These are phyloP conservation scores for Montifringilla adamsi DNA, from an alignment of 2,113 vertebrate species.

Conservation along the genomic window DNA sequence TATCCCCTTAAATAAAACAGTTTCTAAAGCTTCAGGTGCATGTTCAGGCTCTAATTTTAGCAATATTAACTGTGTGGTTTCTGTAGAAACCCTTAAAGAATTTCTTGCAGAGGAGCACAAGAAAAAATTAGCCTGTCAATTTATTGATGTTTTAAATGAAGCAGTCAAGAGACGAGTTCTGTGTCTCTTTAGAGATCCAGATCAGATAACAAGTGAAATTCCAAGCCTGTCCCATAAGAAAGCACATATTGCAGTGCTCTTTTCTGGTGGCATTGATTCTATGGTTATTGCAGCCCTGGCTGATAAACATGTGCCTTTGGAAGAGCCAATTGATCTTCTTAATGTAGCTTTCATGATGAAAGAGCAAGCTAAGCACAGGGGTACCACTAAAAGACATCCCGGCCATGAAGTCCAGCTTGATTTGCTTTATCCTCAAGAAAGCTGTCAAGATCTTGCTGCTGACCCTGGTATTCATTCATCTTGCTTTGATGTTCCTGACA, in stretches of 20 bases:
- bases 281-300: constrained; percentile 88
- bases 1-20: constrained; percentile 76
- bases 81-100: constrained; percentile 67
- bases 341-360: constrained; percentile 88
- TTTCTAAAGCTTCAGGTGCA: constrained; percentile 7
- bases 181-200: constrained; percentile 54
- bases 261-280: constrained; percentile 94
- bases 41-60: not conserved
- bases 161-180: constrained; percentile 82
- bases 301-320: constrained; percentile 81
- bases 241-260: constrained; percentile 84
- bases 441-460: not conserved
- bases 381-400: constrained; percentile 19
- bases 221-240: not conserved
- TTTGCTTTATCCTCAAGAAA: not conserved
- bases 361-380: constrained; percentile 43
- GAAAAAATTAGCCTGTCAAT: constrained; percentile 61
- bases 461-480: not conserved
- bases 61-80: not conserved
- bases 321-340: constrained; percentile 89
- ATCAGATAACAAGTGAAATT: not conserved
- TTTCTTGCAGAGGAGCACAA: constrained; percentile 67
- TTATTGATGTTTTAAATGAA: constrained; percentile 79
- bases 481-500: constrained; percentile 84
- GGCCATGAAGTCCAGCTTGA: not conserved